Percentiles rank a stretch among this genome's conserved stretches.
Evolutionary conservation across 2,797 vertebrate genomes (phyloP).

Genomic region (Crenichthys baileyi): DNA sequence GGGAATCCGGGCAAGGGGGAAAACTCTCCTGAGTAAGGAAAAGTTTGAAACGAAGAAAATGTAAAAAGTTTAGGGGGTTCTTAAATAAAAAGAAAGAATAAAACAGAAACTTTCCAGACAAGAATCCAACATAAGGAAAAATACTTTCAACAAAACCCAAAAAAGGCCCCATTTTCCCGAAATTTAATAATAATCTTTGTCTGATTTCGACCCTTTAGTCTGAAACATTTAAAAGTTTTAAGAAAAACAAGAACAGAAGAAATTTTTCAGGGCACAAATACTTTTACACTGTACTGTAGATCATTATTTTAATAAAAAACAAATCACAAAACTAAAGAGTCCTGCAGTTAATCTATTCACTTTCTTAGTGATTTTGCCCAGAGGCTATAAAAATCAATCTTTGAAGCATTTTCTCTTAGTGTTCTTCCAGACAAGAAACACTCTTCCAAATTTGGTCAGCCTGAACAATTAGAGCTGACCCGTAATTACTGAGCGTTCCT

Average conservation of each 20-base stretch:
- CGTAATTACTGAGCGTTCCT: slow-evolving; percentile 23
- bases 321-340: slow-evolving; percentile 2
- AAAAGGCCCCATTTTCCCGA: no score
- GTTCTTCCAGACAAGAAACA: slow-evolving; percentile 39
- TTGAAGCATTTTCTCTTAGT: slow-evolving; percentile 41
- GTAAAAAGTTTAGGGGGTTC: no score
- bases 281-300: background rate
- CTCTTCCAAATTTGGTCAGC: slow-evolving; percentile 57
- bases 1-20: no score
- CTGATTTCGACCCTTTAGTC: background rate
- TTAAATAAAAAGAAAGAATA: no score
- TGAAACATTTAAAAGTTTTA: background rate
- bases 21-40: no score
- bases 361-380: slow-evolving; percentile 37
- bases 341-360: slow-evolving; percentile 15
- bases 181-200: background rate
- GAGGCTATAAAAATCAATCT: slow-evolving; percentile 40
- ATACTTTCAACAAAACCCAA: no score
- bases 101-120: no score
- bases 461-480: slow-evolving; percentile 67
- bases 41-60: no score
- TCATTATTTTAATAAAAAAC: background rate
- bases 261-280: no score
- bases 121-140: no score
- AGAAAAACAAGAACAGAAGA: background rate